Evolutionary conservation across 2,888 invertebrate species (phyloP).

Genomic region (Marasmarcha lunaedactyla): DNA sequence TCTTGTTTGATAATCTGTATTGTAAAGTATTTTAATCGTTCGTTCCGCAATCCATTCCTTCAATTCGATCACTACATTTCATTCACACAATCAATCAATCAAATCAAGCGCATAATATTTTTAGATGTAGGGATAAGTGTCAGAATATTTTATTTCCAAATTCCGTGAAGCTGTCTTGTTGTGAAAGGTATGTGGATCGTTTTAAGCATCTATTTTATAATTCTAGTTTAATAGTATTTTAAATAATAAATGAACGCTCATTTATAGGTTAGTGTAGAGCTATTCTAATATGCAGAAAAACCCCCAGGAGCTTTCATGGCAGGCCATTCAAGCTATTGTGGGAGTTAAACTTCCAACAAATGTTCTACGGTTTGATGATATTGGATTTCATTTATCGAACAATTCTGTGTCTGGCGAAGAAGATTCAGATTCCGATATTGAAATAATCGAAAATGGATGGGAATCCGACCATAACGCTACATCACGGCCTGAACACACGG

Average conservation of each 20-base stretch:
- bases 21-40: no score
- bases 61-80: no score
- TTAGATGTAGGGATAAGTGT: conserved; percentile 70
- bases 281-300: conserved; percentile 70
- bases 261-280: conserved; percentile 71
- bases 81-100: no score
- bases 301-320: conserved; percentile 72
- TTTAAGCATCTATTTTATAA: conserved; percentile 17
- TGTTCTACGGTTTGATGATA: conserved; percentile 66
- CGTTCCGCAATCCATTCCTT: no score
- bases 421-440: conserved; percentile 65
- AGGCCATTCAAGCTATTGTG: conserved; percentile 68
- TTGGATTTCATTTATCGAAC: conserved; percentile 61
- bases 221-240: conserved; percentile 16
- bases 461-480: conserved; percentile 62
- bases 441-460: conserved; percentile 66
- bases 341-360: conserved; percentile 67
- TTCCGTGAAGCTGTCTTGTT: conserved; percentile 25
- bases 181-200: conserved; percentile 44
- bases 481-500: conserved; percentile 56
- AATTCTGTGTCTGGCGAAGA: conserved; percentile 56
- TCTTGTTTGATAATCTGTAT: no score
- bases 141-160: conserved; percentile 42
- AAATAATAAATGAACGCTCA: conserved; percentile 57
- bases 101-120: conserved; percentile 49